Evolutionary conservation across 2,888 invertebrate species (phyloP).

Genomic region (Phyllotreta striolata): DNA sequence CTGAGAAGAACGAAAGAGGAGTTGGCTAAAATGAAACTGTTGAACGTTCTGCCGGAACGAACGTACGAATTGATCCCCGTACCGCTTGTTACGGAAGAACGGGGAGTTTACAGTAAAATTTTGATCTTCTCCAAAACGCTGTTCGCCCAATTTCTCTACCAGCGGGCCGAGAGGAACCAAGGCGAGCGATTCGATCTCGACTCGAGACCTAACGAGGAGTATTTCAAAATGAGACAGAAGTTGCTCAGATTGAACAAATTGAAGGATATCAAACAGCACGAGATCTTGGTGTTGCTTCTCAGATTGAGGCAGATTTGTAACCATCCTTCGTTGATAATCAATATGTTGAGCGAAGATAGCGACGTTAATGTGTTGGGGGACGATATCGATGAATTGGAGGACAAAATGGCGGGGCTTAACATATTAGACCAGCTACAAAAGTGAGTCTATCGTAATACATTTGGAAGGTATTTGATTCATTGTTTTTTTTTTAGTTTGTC

Average conservation of each 20-base stretch:
- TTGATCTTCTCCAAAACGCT: constrained; percentile 76
- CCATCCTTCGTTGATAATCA: constrained; percentile 83
- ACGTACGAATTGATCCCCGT: constrained; percentile 67
- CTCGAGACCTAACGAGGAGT: constrained; percentile 59
- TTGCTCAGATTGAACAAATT: constrained; percentile 68
- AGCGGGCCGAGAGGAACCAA: constrained; percentile 73
- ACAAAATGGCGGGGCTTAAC: constrained; percentile 63
- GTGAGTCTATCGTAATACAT: constrained; percentile 59
- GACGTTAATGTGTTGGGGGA: constrained; percentile 27
- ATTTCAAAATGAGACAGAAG: constrained; percentile 70
- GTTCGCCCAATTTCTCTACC: constrained; percentile 79
- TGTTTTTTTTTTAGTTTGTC: constrained; percentile 15
- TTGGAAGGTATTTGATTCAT: neutral
- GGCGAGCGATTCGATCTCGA: constrained; percentile 40
- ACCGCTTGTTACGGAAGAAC: constrained; percentile 72
- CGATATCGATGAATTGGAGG: constrained; percentile 18
- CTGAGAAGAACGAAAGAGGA: constrained; percentile 88
- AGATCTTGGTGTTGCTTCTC: constrained; percentile 82
- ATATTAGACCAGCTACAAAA: constrained; percentile 71
- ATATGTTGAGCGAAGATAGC: constrained; percentile 52
- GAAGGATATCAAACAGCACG: constrained; percentile 63
- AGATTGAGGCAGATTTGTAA: constrained; percentile 89
- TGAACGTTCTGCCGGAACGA: constrained; percentile 71
- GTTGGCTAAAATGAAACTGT: constrained; percentile 70
- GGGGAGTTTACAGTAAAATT: constrained; percentile 79